phyloP scores from a whole-genome alignment of 2,797 vertebrate species.

The Pangasius krempfi region DNA sequence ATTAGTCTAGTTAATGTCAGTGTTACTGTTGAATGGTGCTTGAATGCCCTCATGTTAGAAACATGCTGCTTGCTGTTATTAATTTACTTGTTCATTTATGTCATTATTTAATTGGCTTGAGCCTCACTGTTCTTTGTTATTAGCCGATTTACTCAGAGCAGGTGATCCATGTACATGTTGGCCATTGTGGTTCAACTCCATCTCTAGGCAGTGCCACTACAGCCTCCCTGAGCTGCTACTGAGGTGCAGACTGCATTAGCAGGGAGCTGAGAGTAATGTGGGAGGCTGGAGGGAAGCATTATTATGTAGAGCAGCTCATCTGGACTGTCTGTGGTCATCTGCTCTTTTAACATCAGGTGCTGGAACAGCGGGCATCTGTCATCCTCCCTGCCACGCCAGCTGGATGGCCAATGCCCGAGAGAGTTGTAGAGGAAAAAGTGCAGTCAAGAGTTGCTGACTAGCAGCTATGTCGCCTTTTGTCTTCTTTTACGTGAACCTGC shows the following conservation, averaged over 20 bases:
- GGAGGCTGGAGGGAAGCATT: conserved; percentile 20
- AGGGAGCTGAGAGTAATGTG: conserved; percentile 5
- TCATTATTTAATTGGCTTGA: neutral
- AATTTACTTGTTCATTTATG: conserved; percentile 21
- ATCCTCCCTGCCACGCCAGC: conserved; percentile 21
- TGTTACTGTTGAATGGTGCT: conserved; percentile 44
- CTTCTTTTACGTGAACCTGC: neutral
- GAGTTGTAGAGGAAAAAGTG: conserved; percentile 13
- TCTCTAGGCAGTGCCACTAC: conserved; percentile 16
- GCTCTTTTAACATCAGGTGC: conserved; percentile 43
- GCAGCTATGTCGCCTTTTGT: conserved; percentile 4
- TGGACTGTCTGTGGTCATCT: conserved; percentile 32
- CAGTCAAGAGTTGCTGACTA: conserved; percentile 1
- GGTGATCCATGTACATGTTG: neutral
- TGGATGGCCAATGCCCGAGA: neutral
- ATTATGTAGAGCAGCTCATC: conserved; percentile 40
- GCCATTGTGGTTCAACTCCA: neutral
- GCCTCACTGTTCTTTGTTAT: neutral
- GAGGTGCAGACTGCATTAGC: conserved; percentile 18
- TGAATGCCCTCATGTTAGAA: conserved; percentile 36
- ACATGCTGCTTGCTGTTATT: conserved; percentile 35
- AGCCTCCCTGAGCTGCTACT: neutral
- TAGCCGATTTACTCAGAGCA: neutral
- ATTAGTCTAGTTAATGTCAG: conserved; percentile 61
- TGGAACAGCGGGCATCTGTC: conserved; percentile 41